Base-by-base conservation (phyloP, 2,797 vertebrate genomes). In the Xenops minutus region DNA sequence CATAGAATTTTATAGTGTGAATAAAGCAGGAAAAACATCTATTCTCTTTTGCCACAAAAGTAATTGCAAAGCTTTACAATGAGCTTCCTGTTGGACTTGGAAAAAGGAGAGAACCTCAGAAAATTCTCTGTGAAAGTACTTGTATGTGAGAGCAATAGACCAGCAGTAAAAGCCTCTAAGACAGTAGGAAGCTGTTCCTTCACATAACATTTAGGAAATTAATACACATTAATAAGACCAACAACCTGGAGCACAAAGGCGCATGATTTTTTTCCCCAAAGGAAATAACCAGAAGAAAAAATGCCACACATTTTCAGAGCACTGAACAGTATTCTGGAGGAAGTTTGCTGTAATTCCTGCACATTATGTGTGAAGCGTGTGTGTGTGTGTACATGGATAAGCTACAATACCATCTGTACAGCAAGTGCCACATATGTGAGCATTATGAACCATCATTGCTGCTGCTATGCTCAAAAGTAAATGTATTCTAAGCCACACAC, bases 51-150 rank as follows among this genome's bases (percentile, higher is more conserved):
- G 87, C 66, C 87, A 96, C 95, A 90, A 89, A 95, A 96, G 96
- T 69, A 93, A 92, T 62, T 95, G 85, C 91, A 94, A 92, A 92
- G 91, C 92, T 82, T 96, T 93, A 94, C 82, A 89, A 92, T 86
- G 94, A 95, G 91, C 89, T 94, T 96, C 95, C 95, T 97, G 93
- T 96, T 95, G 92, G 91, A 92, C 86, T 95, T 94, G 76, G 83
- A 72, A 93, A 89, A 91, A 89, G 84, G 90, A 92, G 73, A 93
- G 79, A 85, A 88, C 78, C 90, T 96, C 95, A 77, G 89, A 96
- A 95, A 85, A 85, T 78, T 80, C 93, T 93, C 84, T 61, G 79
- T 93, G 89, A 73, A 92, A 96, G 59, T 89, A 92, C 76, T 86
- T 95, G 92, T 95, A n/a, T 90, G 94, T 30, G 52, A 78, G 85